Conservation (phyloP, 1,140 invertebrate genomes). For the Octopus bimaculoides region DNA sequence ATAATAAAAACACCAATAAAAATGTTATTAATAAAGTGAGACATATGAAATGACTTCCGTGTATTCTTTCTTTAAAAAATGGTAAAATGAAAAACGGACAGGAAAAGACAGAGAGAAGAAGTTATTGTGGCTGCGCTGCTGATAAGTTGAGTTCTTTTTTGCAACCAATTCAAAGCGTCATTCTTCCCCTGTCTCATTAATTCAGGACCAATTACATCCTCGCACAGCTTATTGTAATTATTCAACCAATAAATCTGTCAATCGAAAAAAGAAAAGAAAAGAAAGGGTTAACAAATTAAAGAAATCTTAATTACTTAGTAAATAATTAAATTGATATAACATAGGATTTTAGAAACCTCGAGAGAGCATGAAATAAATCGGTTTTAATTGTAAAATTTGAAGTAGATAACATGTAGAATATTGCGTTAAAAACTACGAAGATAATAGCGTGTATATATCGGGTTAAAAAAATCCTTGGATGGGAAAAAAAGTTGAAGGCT, state of each 20-base stretch:
- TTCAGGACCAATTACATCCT: conserved; percentile 26
- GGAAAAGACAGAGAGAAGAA: neutral
- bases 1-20: neutral
- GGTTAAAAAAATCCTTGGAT: too few species aligned
- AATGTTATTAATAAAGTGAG: neutral
- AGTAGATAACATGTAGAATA: neutral
- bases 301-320: neutral
- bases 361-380: neutral
- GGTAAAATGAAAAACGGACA: neutral
- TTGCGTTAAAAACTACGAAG: neutral
- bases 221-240: conserved; percentile 31
- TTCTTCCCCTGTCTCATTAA: conserved; percentile 22
- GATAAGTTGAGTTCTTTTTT: conserved; percentile 18
- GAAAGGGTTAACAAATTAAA: neutral
- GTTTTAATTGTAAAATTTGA: neutral
- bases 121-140: neutral
- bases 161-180: conserved; percentile 34
- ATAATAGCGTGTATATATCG: too few species aligned
- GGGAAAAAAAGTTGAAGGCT: too few species aligned
- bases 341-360: neutral
- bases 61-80: neutral
- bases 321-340: neutral
- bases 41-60: neutral
- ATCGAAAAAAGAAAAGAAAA: neutral
- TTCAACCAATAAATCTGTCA: conserved; percentile 42